Percentiles rank a stretch among this genome's conserved stretches.
Conservation (phyloP, 2,888 invertebrate genomes). For the Oxystoma pomonae region DNA sequence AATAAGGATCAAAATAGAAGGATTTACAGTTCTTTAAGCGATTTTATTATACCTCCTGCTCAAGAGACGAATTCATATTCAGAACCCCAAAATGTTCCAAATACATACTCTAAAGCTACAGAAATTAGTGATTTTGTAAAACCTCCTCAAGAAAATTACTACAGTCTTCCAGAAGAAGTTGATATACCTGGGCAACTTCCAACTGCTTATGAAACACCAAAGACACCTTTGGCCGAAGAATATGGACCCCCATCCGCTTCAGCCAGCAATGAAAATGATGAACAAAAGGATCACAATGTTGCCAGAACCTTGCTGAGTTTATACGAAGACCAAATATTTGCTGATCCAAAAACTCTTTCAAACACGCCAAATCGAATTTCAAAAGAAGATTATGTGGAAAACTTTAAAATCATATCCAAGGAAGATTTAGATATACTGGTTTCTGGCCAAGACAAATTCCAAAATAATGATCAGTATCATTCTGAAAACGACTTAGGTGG, state of each 20-base stretch:
- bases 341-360: slow-evolving; percentile 12
- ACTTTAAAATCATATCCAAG: slow-evolving; percentile 34
- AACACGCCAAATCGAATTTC: slow-evolving; percentile 33
- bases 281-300: slow-evolving; percentile 41
- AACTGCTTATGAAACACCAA: background rate
- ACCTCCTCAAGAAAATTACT: background rate
- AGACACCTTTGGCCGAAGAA: background rate
- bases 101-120: background rate
- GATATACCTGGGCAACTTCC: background rate
- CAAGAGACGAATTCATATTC: too few relatives aligned
- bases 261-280: slow-evolving; percentile 39
- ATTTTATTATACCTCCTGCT: slow-evolving; percentile 16
- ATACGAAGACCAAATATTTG: slow-evolving; percentile 37
- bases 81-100: background rate
- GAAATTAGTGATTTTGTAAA: background rate
- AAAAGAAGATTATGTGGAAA: slow-evolving; percentile 39
- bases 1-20: slow-evolving; percentile 16
- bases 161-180: background rate
- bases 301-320: slow-evolving; percentile 41
- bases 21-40: slow-evolving; percentile 26
- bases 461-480: slow-evolving; percentile 12
- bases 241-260: background rate
- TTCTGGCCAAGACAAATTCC: slow-evolving; percentile 33
- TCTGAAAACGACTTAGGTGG: background rate
- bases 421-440: slow-evolving; percentile 37